These are phyloP conservation scores for Chalcosyrphus nemorum DNA, from an alignment of 2,888 invertebrate species.

Conservation along the genomic window DNA sequence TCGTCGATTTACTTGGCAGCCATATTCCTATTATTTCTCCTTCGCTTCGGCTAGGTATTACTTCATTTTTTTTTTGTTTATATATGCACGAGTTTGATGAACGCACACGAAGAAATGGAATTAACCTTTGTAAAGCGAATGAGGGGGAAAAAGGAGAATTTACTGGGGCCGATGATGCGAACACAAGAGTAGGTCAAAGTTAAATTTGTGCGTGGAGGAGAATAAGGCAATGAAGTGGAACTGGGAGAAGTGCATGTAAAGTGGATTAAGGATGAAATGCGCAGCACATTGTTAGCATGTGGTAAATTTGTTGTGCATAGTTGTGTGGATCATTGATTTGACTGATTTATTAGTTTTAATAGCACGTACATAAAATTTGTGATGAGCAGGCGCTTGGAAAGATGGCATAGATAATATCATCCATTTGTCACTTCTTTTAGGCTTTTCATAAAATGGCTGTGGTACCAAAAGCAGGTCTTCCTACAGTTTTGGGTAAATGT, in stretches of 20 bases:
- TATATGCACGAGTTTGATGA: slow-evolving; percentile 26
- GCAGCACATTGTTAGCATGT: slow-evolving; percentile 6
- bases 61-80: not conserved
- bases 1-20: not conserved
- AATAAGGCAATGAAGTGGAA: slow-evolving; percentile 16
- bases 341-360: not conserved
- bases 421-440: no score
- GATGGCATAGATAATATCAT: no score
- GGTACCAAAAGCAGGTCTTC: no score
- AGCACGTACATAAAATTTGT: no score
- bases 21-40: slow-evolving; percentile 33
- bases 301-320: not conserved
- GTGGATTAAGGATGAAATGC: not conserved
- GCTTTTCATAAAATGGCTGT: no score
- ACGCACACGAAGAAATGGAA: slow-evolving; percentile 2
- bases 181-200: slow-evolving; percentile 55
- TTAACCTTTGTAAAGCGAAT: slow-evolving; percentile 15
- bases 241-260: slow-evolving; percentile 13
- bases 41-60: slow-evolving; percentile 10
- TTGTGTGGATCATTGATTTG: not conserved
- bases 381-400: no score
- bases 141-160: not conserved
- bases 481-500: no score
- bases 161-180: slow-evolving; percentile 8
- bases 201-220: slow-evolving; percentile 39